Evolutionary conservation across 1,140 invertebrate species (phyloP).

Genomic region (Ceratitis capitata): DNA sequence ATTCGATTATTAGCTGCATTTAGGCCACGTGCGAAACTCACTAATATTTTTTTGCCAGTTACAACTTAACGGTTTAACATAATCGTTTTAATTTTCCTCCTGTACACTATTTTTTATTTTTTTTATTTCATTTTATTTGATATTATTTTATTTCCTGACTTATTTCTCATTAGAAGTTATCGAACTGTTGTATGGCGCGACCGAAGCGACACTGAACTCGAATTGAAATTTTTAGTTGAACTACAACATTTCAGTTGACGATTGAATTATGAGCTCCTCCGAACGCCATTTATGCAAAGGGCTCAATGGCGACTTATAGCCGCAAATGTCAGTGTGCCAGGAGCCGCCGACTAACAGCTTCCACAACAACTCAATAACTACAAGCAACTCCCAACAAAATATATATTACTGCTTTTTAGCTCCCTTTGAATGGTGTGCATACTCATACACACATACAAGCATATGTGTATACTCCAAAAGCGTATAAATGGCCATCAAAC

Average conservation of each 20-base stretch:
- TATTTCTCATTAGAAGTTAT: too few species aligned
- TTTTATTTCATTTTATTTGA: too few species aligned
- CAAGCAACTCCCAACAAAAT: neutral
- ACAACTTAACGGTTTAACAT: too few species aligned
- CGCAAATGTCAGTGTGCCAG: constrained; percentile 19
- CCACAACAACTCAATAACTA: constrained; percentile 5
- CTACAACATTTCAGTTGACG: neutral
- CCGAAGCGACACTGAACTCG: constrained; percentile 8
- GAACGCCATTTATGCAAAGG: neutral
- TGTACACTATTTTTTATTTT: too few species aligned
- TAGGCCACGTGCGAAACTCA: too few species aligned
- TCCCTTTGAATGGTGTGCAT: neutral
- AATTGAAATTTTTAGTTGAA: neutral
- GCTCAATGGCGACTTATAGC: constrained; percentile 18
- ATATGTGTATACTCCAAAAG: neutral
- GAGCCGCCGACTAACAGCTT: neutral
- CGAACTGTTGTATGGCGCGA: neutral
- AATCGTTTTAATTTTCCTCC: too few species aligned
- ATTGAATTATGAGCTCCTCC: neutral
- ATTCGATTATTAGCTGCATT: too few species aligned
- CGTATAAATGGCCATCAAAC: constrained; percentile 25
- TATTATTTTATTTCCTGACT: too few species aligned
- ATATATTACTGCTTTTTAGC: neutral
- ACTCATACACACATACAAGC: neutral
- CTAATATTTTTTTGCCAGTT: too few species aligned